These are phyloP conservation scores for Puntigrus tetrazona DNA, from an alignment of 2,113 vertebrate genomes.

Conservation along the genomic window DNA sequence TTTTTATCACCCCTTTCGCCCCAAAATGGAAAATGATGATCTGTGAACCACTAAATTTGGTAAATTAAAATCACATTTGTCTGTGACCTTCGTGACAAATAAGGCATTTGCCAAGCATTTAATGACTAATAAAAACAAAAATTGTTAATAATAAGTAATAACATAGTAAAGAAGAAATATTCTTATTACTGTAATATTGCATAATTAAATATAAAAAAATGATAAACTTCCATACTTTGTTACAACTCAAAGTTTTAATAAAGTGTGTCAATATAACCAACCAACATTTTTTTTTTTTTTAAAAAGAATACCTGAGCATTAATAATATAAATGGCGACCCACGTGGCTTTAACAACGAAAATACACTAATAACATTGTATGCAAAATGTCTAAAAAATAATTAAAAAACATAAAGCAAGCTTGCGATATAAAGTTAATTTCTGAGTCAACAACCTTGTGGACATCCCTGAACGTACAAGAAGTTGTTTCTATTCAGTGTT, in stretches of 20 bases:
- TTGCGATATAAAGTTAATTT: constrained; percentile 22
- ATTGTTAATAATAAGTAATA: neutral
- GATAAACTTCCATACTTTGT: neutral
- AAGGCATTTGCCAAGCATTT: neutral
- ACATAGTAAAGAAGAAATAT: neutral
- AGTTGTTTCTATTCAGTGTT: constrained; percentile 22
- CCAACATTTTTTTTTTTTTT: too few species aligned
- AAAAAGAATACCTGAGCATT: neutral
- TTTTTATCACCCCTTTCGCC: neutral
- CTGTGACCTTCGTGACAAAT: neutral
- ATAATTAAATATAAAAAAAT: neutral
- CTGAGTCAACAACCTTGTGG: neutral
- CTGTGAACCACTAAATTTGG: neutral
- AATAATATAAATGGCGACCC: neutral
- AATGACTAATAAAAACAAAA: neutral
- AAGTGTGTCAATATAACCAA: neutral
- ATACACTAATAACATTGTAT: neutral
- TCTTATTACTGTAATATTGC: neutral
- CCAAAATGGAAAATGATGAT: neutral
- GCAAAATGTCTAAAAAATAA: neutral
- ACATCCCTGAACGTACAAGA: neutral
- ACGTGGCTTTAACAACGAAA: neutral
- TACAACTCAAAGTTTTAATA: neutral
- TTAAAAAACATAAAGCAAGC: neutral
- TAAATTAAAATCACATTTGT: neutral